These are phyloP conservation scores for Haliaeetus leucogaster DNA, from an alignment of 2,113 vertebrate genomes.

Conservation along the genomic window DNA sequence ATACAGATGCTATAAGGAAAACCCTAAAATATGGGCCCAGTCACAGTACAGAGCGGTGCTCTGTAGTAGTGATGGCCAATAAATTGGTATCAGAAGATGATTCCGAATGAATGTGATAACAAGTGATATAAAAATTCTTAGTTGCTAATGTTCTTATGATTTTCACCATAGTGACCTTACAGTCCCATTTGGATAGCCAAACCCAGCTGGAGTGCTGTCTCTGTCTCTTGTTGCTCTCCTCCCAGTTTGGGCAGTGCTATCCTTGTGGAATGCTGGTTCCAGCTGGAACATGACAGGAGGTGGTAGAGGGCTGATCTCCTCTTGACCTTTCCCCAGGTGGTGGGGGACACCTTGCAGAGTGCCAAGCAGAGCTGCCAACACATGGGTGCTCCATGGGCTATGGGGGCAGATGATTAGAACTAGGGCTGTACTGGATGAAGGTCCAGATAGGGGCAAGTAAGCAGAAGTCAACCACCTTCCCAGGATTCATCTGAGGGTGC, in stretches of 20 bases:
- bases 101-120: neutral
- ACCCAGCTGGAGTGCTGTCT: neutral
- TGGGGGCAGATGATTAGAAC: neutral
- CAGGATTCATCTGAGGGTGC: neutral
- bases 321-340: neutral
- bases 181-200: neutral
- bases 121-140: neutral
- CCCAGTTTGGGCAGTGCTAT: neutral
- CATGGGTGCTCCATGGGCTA: neutral
- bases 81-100: neutral
- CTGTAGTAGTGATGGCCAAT: neutral
- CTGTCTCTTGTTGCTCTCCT: neutral
- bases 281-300: neutral
- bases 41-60: neutral
- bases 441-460: neutral
- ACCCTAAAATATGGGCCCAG: neutral
- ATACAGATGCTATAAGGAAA: neutral
- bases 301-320: neutral
- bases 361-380: neutral
- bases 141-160: neutral
- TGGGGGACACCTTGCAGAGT: neutral
- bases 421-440: neutral
- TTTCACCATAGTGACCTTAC: neutral
- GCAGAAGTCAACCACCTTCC: neutral
- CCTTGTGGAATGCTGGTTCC: neutral